Conservation (phyloP, 2,888 invertebrate genomes). For the Cryptus armator region DNA sequence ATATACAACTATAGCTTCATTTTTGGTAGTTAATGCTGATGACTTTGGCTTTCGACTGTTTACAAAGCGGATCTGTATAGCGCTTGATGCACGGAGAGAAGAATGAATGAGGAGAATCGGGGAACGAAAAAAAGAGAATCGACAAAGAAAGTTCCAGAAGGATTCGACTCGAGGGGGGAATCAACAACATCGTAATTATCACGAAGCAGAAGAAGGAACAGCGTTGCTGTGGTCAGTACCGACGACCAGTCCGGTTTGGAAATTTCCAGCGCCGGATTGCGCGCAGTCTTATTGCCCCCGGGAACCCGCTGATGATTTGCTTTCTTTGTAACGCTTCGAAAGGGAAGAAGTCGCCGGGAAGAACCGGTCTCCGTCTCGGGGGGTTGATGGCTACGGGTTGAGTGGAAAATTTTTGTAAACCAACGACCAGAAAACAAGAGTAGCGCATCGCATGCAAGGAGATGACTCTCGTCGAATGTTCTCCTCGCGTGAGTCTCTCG, state of each 20-base stretch:
- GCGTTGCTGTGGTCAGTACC: slow-evolving; percentile 55
- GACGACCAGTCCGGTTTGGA: slow-evolving; percentile 48
- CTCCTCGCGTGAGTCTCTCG: not conserved
- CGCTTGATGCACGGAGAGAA: not conserved
- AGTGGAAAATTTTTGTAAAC: slow-evolving; percentile 55
- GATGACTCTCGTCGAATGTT: not conserved
- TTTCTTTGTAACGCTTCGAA: slow-evolving; percentile 26
- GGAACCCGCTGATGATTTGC: not conserved
- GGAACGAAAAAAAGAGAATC: not conserved
- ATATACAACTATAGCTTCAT: too few relatives aligned
- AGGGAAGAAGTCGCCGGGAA: not conserved
- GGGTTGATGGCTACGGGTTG: not conserved
- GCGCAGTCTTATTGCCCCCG: not conserved
- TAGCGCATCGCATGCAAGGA: not conserved
- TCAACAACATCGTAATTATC: not conserved
- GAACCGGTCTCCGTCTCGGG: slow-evolving; percentile 48
- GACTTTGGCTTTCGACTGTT: too few relatives aligned
- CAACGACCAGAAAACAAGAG: not conserved
- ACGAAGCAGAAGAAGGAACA: not conserved
- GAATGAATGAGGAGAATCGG: not conserved
- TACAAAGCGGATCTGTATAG: too few relatives aligned
- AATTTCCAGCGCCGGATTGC: slow-evolving; percentile 20
- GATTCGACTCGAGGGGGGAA: not conserved
- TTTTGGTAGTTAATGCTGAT: too few relatives aligned
- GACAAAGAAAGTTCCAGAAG: not conserved